These are phyloP conservation scores for Prenolepis imparis DNA, from an alignment of 2,888 invertebrate genomes.

Conservation along the genomic window DNA sequence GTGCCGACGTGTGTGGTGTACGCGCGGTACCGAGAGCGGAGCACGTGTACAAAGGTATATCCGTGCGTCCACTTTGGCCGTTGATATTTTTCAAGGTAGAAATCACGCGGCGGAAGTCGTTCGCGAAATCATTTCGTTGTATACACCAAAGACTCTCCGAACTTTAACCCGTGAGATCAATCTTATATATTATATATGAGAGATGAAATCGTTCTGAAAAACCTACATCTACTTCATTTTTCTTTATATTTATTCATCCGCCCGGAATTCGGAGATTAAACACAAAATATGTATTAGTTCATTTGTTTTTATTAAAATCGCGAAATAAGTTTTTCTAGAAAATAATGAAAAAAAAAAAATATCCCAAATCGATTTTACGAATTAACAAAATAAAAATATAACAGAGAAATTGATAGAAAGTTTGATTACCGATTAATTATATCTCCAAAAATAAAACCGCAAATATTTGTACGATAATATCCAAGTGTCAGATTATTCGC, in stretches of 20 bases:
- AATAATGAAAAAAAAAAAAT: neutral
- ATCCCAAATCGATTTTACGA: neutral
- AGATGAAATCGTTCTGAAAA: neutral
- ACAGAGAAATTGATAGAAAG: neutral
- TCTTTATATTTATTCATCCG: neutral
- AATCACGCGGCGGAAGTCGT: slow-evolving; percentile 26
- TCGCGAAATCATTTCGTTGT: neutral
- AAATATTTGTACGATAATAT: neutral
- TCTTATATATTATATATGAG: neutral
- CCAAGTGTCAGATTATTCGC: neutral
- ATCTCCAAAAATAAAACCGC: neutral
- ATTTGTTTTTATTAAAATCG: neutral
- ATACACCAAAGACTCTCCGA: neutral
- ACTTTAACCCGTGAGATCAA: neutral
- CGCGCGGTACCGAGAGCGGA: neutral
- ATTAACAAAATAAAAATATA: neutral
- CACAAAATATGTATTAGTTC: slow-evolving; percentile 4
- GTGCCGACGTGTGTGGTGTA: slow-evolving; percentile 69
- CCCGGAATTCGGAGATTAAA: neutral
- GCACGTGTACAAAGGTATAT: slow-evolving; percentile 33
- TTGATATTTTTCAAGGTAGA: slow-evolving; percentile 36
- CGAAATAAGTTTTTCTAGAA: neutral
- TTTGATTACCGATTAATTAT: neutral
- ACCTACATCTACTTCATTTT: neutral
- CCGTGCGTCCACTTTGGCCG: slow-evolving; percentile 39